Conservation (phyloP, 2,113 vertebrate species). For the Charadrius vociferus region DNA sequence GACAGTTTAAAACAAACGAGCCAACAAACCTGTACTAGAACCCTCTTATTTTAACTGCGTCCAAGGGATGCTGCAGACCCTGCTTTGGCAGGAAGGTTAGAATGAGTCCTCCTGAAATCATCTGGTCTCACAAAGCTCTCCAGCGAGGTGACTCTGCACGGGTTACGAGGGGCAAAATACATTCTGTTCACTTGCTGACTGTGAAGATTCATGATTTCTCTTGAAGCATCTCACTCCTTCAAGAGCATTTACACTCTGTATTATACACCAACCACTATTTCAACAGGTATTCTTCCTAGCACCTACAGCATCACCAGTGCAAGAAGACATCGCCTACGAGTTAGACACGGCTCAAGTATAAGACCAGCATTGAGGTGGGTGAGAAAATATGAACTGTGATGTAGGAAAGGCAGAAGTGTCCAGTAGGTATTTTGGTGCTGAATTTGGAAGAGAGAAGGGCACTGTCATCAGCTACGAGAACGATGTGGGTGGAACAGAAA, state of each 20-base stretch:
- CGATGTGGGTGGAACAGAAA: neutral
- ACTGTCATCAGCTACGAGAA: neutral
- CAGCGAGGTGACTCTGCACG: neutral
- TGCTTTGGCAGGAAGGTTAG: neutral
- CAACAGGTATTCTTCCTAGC: neutral
- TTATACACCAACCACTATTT: accelerated
- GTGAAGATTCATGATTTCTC: neutral
- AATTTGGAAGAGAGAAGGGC: neutral
- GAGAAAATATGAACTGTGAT: neutral
- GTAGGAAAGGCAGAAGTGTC: neutral
- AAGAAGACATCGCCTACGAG: neutral
- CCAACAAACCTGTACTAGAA: neutral
- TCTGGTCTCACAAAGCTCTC: neutral
- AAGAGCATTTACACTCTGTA: neutral
- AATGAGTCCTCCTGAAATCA: neutral
- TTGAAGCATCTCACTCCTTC: neutral
- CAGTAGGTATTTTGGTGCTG: neutral
- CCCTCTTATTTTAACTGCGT: neutral
- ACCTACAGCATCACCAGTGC: neutral
- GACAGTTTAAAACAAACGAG: neutral
- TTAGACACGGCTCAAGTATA: accelerated
- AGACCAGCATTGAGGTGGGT: neutral
- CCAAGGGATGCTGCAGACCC: neutral
- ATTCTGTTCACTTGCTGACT: neutral
- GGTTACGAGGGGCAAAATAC: neutral